Percentiles rank a stretch among this genome's conserved stretches.
These are phyloP conservation scores for Myanophis thanlyinensis DNA, from an alignment of 2,113 vertebrate genomes.

Conservation along the genomic window DNA sequence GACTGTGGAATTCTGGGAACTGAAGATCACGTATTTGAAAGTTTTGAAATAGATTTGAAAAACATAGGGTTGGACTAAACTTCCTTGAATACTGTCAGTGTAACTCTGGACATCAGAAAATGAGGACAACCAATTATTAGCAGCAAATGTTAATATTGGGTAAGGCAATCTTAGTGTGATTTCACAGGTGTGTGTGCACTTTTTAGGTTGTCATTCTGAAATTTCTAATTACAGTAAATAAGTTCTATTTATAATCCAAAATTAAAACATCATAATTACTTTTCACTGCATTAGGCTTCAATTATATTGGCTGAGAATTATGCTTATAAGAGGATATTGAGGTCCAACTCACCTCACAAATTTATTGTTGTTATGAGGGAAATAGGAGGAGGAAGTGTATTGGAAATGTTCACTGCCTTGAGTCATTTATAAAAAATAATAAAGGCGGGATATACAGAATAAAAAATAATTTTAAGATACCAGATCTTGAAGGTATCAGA, in stretches of 20 bases:
- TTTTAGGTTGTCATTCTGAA: not conserved
- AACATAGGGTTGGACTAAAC: not conserved
- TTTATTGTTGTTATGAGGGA: not conserved
- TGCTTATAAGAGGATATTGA: not conserved
- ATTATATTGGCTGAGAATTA: not conserved
- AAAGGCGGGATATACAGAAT: not conserved
- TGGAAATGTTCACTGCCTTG: not conserved
- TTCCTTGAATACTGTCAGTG: not conserved
- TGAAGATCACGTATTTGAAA: not conserved
- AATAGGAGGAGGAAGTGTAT: not conserved
- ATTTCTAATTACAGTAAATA: not conserved
- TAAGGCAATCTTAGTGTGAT: not conserved
- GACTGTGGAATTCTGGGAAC: not conserved
- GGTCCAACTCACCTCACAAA: not conserved
- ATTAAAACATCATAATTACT: not conserved
- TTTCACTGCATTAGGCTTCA: not conserved
- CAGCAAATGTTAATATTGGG: not conserved
- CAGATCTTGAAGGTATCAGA: not conserved
- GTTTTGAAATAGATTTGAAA: not conserved
- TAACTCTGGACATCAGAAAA: not conserved
- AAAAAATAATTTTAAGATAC: not conserved
- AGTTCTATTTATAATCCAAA: not conserved
- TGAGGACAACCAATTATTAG: not conserved
- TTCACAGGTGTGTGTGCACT: not conserved
- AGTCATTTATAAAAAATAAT: not conserved